Evolutionary conservation across 2,113 vertebrate genomes (phyloP).

Genomic region (Psettodes erumei): DNA sequence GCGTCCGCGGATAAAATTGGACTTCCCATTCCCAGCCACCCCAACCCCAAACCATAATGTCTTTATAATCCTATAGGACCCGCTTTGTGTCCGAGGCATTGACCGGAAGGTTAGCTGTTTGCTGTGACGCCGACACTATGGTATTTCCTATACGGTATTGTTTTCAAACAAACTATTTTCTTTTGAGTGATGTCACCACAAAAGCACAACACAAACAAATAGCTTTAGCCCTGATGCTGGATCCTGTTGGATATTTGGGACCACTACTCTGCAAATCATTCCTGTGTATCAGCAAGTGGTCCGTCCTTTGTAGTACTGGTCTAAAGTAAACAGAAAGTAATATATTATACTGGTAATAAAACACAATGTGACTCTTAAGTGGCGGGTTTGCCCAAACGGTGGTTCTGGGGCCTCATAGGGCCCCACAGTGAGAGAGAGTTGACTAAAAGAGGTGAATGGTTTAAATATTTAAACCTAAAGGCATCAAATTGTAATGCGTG

Average conservation of each 20-base stretch:
- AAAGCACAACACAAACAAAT: conserved; percentile 15
- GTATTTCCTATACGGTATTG: conserved; percentile 17
- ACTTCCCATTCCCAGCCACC: conserved; percentile 35
- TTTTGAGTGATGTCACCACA: not conserved
- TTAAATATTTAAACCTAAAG: too few relatives aligned
- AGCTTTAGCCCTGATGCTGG: not conserved
- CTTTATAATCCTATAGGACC: conserved; percentile 54
- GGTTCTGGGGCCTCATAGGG: not conserved
- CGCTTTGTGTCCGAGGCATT: not conserved
- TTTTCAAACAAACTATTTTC: conserved; percentile 4
- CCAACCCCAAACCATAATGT: conserved; percentile 50
- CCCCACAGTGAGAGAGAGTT: too few relatives aligned
- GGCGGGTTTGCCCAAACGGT: too few relatives aligned
- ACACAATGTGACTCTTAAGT: not conserved
- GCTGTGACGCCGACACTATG: conserved; percentile 25
- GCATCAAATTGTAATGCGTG: too few relatives aligned
- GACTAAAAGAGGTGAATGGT: too few relatives aligned
- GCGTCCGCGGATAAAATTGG: conserved; percentile 50
- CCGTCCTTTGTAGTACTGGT: too few relatives aligned
- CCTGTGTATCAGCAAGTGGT: not conserved
- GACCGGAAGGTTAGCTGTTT: not conserved
- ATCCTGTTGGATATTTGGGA: not conserved
- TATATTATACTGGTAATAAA: not conserved
- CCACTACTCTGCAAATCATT: not conserved
- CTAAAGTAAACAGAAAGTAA: too few relatives aligned